Evolutionary conservation across 2,113 vertebrate species (phyloP).

Genomic region (Bufo gargarizans): DNA sequence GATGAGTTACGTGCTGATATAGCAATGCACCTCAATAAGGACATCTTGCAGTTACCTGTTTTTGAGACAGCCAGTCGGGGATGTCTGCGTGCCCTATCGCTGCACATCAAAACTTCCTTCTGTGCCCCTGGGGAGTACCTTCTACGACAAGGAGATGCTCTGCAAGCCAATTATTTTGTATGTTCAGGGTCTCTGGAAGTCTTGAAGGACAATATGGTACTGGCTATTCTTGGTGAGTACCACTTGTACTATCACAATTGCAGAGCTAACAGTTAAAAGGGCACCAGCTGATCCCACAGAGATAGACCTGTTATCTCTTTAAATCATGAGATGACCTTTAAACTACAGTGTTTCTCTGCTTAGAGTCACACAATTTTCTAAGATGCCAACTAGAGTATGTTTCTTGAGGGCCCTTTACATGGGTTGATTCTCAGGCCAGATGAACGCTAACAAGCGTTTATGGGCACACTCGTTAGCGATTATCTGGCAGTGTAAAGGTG

Average conservation of each 20-base stretch:
- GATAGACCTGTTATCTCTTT: neutral
- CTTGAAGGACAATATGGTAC: conserved; percentile 86
- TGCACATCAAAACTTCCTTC: conserved; percentile 95
- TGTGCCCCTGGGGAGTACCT: conserved; percentile 94
- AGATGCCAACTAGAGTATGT: neutral
- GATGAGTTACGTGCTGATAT: conserved; percentile 93
- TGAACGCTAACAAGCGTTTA: no score
- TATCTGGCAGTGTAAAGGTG: no score
- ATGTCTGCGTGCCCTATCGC: conserved; percentile 90
- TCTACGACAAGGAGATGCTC: conserved; percentile 87
- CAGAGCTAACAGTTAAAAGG: neutral
- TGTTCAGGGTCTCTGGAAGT: conserved; percentile 95
- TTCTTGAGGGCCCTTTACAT: neutral
- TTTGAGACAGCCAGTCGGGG: conserved; percentile 90
- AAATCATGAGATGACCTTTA: neutral
- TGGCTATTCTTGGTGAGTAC: conserved; percentile 89
- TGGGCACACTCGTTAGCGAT: no score
- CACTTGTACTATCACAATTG: neutral
- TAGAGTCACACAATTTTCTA: neutral
- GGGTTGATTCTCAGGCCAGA: no score
- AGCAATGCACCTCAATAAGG: conserved; percentile 95
- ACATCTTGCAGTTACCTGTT: conserved; percentile 92
- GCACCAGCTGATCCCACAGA: neutral
- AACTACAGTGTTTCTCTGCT: no score
- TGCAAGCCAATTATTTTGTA: conserved; percentile 93